These are phyloP conservation scores for Callipepla californica DNA, from an alignment of 2,113 vertebrate genomes.

Conservation along the genomic window DNA sequence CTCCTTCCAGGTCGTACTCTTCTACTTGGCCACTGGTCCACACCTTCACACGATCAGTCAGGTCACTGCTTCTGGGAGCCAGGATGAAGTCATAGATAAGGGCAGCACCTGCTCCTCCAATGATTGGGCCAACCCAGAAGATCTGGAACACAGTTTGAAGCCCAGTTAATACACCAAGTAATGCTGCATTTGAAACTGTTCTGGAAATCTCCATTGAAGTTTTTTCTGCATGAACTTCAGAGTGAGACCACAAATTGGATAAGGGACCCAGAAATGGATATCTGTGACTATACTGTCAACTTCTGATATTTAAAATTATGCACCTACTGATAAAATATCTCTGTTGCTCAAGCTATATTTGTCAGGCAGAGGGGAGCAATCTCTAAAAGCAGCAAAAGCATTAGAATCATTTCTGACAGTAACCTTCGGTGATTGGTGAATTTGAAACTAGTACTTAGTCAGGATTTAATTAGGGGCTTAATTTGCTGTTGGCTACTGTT, in stretches of 20 bases:
- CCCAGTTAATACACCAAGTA: background rate
- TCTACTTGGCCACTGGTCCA: constrained; percentile 90
- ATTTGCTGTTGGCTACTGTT: background rate
- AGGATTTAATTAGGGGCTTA: background rate
- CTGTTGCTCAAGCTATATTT: background rate
- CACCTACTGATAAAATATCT: background rate
- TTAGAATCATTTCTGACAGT: background rate
- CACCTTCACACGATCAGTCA: constrained; percentile 88
- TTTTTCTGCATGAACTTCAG: background rate
- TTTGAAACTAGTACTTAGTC: background rate
- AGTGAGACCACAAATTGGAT: background rate
- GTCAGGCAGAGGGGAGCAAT: background rate
- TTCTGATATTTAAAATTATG: background rate
- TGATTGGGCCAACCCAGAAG: constrained; percentile 85
- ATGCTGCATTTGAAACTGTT: background rate
- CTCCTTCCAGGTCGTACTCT: constrained; percentile 83
- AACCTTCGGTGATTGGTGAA: background rate
- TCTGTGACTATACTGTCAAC: background rate
- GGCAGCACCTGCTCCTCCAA: constrained; percentile 78
- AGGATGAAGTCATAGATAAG: constrained; percentile 87
- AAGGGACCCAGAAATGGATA: background rate
- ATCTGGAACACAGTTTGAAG: constrained; percentile 67
- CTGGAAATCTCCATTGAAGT: background rate
- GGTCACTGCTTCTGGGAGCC: constrained; percentile 78
- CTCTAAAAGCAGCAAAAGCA: background rate